Evolutionary conservation across 2,888 invertebrate genomes (phyloP).

Genomic region (Neoitamus cyanurus): DNA sequence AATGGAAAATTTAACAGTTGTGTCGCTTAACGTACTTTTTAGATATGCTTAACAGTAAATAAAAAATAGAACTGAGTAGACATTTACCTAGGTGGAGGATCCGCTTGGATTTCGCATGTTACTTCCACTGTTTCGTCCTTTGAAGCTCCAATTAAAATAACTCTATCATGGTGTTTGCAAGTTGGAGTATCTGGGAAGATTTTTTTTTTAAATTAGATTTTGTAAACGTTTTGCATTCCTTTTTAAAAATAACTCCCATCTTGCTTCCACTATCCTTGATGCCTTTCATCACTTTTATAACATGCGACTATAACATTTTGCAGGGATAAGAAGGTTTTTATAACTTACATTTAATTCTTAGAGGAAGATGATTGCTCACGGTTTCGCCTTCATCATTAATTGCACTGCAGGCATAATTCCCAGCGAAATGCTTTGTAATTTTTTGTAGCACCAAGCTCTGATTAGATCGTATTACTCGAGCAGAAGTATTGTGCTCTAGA

Average conservation of each 20-base stretch:
- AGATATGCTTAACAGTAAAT: neutral
- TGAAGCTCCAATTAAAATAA: conserved; percentile 88
- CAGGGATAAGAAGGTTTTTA: conserved; percentile 16
- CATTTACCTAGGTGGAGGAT: conserved; percentile 78
- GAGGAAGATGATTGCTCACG: conserved; percentile 84
- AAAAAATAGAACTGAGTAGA: neutral
- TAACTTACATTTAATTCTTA: conserved; percentile 89
- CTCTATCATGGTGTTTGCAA: conserved; percentile 77
- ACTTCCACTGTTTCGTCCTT: conserved; percentile 88
- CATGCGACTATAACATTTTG: neutral
- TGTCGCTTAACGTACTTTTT: neutral
- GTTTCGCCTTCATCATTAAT: conserved; percentile 90
- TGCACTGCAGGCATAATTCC: conserved; percentile 88
- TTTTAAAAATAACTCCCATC: neutral
- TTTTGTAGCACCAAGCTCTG: conserved; percentile 92
- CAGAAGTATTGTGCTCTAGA: conserved; percentile 86
- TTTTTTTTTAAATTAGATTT: neutral
- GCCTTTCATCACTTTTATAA: neutral
- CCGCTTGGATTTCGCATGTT: conserved; percentile 89
- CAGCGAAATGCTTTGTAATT: conserved; percentile 86
- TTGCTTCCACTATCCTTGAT: neutral
- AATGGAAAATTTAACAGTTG: no score
- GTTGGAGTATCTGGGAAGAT: conserved; percentile 80
- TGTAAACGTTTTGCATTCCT: neutral
- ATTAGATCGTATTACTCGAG: conserved; percentile 89